Evolutionary conservation across 2,113 vertebrate genomes (phyloP).

Genomic region (Madoqua kirkii): DNA sequence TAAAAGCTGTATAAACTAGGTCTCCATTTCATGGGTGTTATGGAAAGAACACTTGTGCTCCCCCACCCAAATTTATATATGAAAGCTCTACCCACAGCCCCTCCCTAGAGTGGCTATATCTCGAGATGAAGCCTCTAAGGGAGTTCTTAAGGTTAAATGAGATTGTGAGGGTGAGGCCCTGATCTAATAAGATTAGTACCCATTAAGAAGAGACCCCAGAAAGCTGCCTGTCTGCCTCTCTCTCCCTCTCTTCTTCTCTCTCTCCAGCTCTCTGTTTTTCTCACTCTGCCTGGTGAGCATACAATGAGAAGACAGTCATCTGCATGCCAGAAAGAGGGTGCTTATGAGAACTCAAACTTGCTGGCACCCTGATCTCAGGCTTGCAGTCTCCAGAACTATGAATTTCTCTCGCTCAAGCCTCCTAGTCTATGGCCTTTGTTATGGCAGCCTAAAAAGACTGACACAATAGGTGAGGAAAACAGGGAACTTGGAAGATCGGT

Average conservation of each 20-base stretch:
- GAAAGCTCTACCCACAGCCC: background rate
- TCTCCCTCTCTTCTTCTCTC: background rate
- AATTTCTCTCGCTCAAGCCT: background rate
- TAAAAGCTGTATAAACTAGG: background rate
- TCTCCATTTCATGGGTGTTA: background rate
- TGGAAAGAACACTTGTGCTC: background rate
- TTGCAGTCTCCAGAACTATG: background rate
- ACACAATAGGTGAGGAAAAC: background rate
- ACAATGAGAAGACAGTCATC: background rate
- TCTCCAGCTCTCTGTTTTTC: background rate
- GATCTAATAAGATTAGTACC: background rate
- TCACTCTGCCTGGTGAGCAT: background rate
- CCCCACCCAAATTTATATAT: background rate
- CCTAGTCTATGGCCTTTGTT: background rate
- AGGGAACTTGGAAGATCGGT: background rate
- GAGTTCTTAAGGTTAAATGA: background rate
- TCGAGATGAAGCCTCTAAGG: background rate
- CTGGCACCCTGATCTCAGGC: background rate
- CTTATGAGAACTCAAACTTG: background rate
- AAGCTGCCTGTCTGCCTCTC: background rate
- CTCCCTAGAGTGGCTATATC: background rate
- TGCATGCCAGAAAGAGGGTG: background rate
- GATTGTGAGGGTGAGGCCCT: background rate
- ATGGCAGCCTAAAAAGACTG: background rate
- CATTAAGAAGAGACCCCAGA: background rate